phyloP scores from a whole-genome alignment of 2,888 invertebrate genomes.

The Sylvicola cinctus region DNA sequence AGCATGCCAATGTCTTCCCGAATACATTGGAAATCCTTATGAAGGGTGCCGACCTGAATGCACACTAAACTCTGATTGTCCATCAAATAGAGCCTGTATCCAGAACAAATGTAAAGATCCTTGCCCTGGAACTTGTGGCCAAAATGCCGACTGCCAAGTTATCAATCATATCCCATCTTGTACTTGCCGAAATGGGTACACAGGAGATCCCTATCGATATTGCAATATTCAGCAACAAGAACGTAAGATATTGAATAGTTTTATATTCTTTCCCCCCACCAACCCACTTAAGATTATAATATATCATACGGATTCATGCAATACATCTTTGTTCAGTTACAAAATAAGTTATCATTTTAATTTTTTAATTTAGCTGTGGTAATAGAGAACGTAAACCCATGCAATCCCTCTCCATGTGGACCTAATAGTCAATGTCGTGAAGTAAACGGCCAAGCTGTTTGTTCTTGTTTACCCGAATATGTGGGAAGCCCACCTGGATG shows the following conservation, averaged over 20 bases:
- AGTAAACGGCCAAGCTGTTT: constrained; percentile 41
- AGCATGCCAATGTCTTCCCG: constrained; percentile 55
- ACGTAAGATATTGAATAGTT: not conserved
- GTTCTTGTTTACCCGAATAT: constrained; percentile 47
- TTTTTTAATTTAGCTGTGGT: constrained; percentile 15
- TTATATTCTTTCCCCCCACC: too few species aligned
- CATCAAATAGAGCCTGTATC: constrained; percentile 49
- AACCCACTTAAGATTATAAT: too few species aligned
- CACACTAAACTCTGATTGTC: constrained; percentile 60
- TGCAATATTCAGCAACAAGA: constrained; percentile 30
- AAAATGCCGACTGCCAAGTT: constrained; percentile 56
- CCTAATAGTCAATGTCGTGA: constrained; percentile 50
- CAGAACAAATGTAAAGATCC: constrained; percentile 59
- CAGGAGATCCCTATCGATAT: constrained; percentile 49
- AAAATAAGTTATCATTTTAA: not conserved
- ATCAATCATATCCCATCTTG: constrained; percentile 59
- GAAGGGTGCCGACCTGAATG: constrained; percentile 68
- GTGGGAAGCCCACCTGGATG: constrained; percentile 60
- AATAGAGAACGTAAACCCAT: constrained; percentile 26
- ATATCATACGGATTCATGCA: too few species aligned
- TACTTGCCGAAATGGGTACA: constrained; percentile 48
- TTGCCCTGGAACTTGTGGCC: constrained; percentile 56
- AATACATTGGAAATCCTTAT: constrained; percentile 67
- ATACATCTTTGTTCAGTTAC: constrained; percentile 4
- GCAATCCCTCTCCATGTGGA: constrained; percentile 61